These are phyloP conservation scores for Philopotamus ludificatus DNA, from an alignment of 1,140 invertebrate genomes.

Conservation along the genomic window DNA sequence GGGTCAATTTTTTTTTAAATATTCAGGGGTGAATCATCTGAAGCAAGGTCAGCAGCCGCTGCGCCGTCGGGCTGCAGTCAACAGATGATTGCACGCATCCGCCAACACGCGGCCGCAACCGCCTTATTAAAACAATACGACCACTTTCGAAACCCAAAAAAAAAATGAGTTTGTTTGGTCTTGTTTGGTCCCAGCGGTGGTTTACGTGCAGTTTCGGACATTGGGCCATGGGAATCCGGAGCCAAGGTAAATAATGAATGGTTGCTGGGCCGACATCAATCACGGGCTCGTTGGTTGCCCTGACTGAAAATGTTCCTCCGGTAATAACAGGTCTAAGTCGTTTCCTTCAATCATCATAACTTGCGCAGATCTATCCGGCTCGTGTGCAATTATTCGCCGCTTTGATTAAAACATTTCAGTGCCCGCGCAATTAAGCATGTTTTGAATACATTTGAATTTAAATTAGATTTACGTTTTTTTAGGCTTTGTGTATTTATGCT, in stretches of 20 bases:
- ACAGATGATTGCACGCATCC: slow-evolving; percentile 17
- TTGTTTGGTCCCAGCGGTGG: not conserved
- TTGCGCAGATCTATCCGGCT: not conserved
- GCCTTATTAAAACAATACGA: slow-evolving; percentile 21
- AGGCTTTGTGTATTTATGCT: too few species aligned
- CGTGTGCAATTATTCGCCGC: too few species aligned
- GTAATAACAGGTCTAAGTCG: not conserved
- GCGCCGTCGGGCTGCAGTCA: slow-evolving; percentile 6
- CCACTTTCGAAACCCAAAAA: slow-evolving; percentile 12
- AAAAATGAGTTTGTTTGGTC: not conserved
- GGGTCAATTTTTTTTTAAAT: not conserved
- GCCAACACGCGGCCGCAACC: not conserved
- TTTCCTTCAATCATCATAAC: not conserved
- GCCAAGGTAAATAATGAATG: not conserved
- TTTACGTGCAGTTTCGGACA: not conserved
- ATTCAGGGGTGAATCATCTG: slow-evolving; percentile 10
- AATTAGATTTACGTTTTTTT: too few species aligned
- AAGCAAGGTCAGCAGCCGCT: not conserved
- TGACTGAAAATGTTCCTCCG: not conserved
- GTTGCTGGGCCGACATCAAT: not conserved
- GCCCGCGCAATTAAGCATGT: too few species aligned
- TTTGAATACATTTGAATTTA: too few species aligned
- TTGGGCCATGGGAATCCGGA: not conserved
- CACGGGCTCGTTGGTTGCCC: not conserved
- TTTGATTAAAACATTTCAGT: too few species aligned